Conservation (phyloP, 2,888 invertebrate genomes). For the Acleris emargana region DNA sequence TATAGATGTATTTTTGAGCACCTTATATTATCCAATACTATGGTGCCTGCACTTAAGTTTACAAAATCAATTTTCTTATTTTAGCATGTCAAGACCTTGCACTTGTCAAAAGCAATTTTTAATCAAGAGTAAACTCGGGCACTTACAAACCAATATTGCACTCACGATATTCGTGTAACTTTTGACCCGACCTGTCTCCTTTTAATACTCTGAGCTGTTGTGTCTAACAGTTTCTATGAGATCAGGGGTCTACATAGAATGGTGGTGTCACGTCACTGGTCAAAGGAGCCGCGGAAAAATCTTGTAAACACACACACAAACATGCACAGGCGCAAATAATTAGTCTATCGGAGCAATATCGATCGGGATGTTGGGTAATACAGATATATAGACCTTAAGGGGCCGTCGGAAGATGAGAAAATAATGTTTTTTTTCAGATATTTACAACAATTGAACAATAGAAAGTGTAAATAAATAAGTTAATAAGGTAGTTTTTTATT, state of each 20-base stretch:
- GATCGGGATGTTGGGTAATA: slow-evolving; percentile 69
- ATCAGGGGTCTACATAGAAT: too few relatives aligned
- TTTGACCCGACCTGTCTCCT: slow-evolving; percentile 48
- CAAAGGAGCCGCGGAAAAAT: slow-evolving; percentile 41
- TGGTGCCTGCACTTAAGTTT: too few relatives aligned
- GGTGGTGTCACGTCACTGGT: neutral
- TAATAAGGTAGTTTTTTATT: too few relatives aligned
- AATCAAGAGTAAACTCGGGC: slow-evolving; percentile 7
- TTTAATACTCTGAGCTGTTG: neutral
- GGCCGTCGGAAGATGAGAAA: slow-evolving; percentile 17
- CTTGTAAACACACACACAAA: slow-evolving; percentile 45
- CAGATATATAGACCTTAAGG: slow-evolving; percentile 48
- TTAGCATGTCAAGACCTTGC: slow-evolving; percentile 1
- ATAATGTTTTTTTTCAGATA: too few relatives aligned
- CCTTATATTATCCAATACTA: too few relatives aligned
- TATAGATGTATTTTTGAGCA: too few relatives aligned
- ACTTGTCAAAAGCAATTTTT: neutral
- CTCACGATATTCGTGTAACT: slow-evolving; percentile 51
- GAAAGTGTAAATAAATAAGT: too few relatives aligned
- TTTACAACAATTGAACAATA: too few relatives aligned
- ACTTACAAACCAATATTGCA: slow-evolving; percentile 19
- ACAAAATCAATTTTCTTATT: too few relatives aligned
- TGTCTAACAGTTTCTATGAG: too few relatives aligned
- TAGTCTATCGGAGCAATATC: slow-evolving; percentile 67
- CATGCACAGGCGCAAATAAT: slow-evolving; percentile 54